phyloP scores from a whole-genome alignment of 2,113 vertebrate species.

The Phyllostomus hastatus region DNA sequence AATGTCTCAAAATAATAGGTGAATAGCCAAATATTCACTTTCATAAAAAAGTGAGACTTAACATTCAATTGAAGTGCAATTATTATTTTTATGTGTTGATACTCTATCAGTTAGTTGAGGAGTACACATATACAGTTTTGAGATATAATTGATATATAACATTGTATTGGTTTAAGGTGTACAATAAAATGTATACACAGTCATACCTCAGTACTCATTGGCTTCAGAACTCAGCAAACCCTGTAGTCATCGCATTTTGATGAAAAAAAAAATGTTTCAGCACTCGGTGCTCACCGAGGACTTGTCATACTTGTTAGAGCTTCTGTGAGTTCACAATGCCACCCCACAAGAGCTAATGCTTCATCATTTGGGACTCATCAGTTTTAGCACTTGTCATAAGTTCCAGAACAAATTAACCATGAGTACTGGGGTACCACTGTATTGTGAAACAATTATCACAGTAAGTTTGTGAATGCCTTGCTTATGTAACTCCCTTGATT shows the following conservation, averaged over 20 bases:
- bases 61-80: neutral
- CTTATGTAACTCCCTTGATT: neutral
- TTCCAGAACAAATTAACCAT: too few relatives aligned
- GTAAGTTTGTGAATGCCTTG: neutral
- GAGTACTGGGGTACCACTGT: too few relatives aligned
- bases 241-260: too few relatives aligned
- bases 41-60: neutral
- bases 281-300: too few relatives aligned
- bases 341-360: too few relatives aligned
- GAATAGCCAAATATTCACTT: neutral
- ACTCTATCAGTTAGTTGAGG: neutral
- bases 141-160: neutral
- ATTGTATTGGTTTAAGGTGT: neutral
- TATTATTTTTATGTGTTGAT: conserved; percentile 8
- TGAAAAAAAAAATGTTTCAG: too few relatives aligned
- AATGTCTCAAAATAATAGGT: neutral
- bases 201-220: too few relatives aligned
- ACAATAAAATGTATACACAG: neutral
- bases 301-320: too few relatives aligned
- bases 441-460: neutral
- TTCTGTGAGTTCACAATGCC: too few relatives aligned
- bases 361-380: too few relatives aligned
- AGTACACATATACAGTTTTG: neutral
- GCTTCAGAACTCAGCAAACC: too few relatives aligned
- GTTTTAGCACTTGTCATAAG: too few relatives aligned